Conservation (phyloP, 2,797 vertebrate genomes). For the Myiotriccus ornatus region DNA sequence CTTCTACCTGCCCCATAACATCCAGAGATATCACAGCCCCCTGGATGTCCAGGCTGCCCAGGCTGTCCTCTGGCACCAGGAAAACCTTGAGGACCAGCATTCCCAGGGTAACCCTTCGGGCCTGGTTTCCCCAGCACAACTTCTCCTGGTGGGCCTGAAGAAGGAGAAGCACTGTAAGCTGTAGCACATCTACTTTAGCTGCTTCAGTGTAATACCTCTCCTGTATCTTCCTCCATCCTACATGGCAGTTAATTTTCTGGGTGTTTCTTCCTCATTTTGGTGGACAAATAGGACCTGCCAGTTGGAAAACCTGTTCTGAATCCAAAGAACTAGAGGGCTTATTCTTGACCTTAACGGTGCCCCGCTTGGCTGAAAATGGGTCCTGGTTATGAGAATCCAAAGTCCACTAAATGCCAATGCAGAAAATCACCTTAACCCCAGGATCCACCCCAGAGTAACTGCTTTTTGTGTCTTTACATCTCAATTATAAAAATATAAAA, state of each 20-base stretch:
- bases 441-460: neutral
- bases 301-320: neutral
- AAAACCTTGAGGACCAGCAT: constrained; percentile 55
- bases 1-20: constrained; percentile 38
- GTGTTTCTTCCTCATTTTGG: neutral
- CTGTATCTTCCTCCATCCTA: neutral
- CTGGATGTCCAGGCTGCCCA: constrained; percentile 55
- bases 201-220: neutral
- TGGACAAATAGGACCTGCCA: neutral
- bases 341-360: neutral
- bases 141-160: constrained; percentile 66
- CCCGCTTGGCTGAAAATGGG: neutral
- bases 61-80: constrained; percentile 57
- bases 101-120: constrained; percentile 49
- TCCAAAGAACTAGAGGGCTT: neutral
- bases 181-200: neutral
- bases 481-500: neutral
- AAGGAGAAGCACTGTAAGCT: neutral
- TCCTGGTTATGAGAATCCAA: neutral
- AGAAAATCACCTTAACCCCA: neutral
- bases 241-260: neutral
- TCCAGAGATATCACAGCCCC: constrained; percentile 55
- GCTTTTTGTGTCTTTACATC: neutral
- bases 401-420: neutral
- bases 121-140: constrained; percentile 65